Base-by-base conservation (phyloP, 92 coral and sea anemone species). In the Epizoanthus fatuus region DNA sequence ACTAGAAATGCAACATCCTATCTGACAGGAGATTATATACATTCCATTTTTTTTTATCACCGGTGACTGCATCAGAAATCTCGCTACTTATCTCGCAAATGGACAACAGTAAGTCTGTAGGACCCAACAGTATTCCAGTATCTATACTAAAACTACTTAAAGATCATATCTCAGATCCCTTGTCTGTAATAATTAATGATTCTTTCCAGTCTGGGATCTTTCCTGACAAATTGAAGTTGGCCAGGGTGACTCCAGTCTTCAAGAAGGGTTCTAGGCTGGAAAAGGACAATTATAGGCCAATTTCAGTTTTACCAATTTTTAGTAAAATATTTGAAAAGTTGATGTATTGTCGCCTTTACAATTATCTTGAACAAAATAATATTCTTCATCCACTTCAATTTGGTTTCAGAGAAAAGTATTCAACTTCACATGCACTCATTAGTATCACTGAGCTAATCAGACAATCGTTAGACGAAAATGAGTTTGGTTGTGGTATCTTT, bases 401-500 rank as follows among this genome's bases (percentile, higher is more conserved):
- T 77, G 90, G 90, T 37, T 86, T 86, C 32, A 63, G 89, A n/a
- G 82, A 66, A 32, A 65, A 49, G 14, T 64, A n/a, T 56, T 85
- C 84, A 66, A 75, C 77, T 17, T 72, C 70, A 10, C 76, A 65
- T 81, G 81, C 72, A 15, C 70, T 80, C n/a, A 79, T 78, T 25
- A 37, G 63, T 29, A 67, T 79, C 8, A 57, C 60, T 80, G 81
- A 86, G 79, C 49, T 55, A 54, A 35, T 79, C 1, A 39, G 72
- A 69, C 56, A 56, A 20, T 77, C 74, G 10, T 44, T 86, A 15
- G 86, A 79, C 60, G 52, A 79, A 68, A 45, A 54, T 53, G 4
- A 20, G 15, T 86, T 79, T 70, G 81, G 86, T 3, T 86, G 81
- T 86, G 90, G 86, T 38, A 32, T 69, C 16, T 86, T 86, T 79